Conservation (phyloP, 2,888 invertebrate species). For the Podotricha telesiphe region DNA sequence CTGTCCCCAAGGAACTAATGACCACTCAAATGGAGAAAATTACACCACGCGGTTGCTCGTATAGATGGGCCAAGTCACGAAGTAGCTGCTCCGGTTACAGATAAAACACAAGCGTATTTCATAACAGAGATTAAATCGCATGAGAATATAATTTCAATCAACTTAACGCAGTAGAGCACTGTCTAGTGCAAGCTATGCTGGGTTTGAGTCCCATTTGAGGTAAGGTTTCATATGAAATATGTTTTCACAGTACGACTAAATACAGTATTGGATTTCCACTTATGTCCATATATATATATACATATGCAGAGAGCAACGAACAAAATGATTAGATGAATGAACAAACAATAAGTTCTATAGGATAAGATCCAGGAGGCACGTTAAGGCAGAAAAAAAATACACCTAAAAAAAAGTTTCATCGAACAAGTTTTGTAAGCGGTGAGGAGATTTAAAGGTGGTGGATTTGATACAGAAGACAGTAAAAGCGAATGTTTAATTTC, state of each 20-base stretch:
- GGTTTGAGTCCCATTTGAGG: not conserved
- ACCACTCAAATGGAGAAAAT: slow-evolving; percentile 78
- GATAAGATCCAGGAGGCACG: not conserved
- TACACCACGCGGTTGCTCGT: slow-evolving; percentile 65
- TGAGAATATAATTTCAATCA: slow-evolving; percentile 33
- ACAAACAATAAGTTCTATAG: not conserved
- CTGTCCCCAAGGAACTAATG: slow-evolving; percentile 77
- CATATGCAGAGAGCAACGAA: not conserved
- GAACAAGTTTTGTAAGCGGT: slow-evolving; percentile 15
- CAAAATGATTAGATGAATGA: not conserved
- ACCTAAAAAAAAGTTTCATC: not conserved
- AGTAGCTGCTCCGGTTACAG: slow-evolving; percentile 56
- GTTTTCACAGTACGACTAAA: not conserved
- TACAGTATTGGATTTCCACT: not conserved
- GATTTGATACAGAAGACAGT: slow-evolving; percentile 48
- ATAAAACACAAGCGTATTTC: slow-evolving; percentile 48
- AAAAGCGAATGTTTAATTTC: slow-evolving; percentile 64
- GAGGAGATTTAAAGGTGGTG: slow-evolving; percentile 16
- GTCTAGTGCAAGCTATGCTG: slow-evolving; percentile 1
- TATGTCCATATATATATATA: not conserved
- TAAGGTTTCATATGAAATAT: not conserved
- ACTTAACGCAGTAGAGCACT: slow-evolving; percentile 5
- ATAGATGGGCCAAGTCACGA: slow-evolving; percentile 74
- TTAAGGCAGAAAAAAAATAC: not conserved
- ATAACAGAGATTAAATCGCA: slow-evolving; percentile 45